Percentiles rank a stretch among this genome's conserved stretches.
phyloP scores from a whole-genome alignment of 2,888 invertebrate species.

The Auanema sp. region DNA sequence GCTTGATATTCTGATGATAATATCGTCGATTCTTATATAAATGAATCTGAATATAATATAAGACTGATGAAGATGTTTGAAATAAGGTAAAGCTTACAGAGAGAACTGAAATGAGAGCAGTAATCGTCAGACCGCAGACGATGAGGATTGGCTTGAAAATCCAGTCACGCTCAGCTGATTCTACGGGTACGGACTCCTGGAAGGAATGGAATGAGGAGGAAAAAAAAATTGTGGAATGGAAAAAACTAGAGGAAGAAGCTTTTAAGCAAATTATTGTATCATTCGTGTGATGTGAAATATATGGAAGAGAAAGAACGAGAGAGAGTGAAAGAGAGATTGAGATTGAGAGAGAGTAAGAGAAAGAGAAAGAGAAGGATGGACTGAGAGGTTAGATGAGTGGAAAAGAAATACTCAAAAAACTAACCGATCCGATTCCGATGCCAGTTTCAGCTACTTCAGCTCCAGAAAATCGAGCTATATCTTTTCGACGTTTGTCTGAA shows the following conservation, averaged over 20 bases:
- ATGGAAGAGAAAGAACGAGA: no score
- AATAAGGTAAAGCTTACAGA: constrained; percentile 18
- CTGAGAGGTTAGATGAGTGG: neutral
- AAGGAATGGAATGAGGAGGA: constrained; percentile 21
- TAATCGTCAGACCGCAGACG: constrained; percentile 57
- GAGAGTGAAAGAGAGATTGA: no score
- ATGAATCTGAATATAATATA: constrained; percentile 15
- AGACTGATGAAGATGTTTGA: neutral
- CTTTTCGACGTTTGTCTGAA: constrained; percentile 62
- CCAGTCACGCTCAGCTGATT: constrained; percentile 58
- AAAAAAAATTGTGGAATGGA: constrained; percentile 21
- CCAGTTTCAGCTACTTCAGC: constrained; percentile 62
- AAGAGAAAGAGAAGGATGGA: constrained; percentile 5
- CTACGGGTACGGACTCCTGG: constrained; percentile 59
- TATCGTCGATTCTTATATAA: constrained; percentile 28
- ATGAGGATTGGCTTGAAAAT: constrained; percentile 59
- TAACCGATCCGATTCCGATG: constrained; percentile 58
- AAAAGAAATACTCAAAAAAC: neutral
- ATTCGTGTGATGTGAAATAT: no score
- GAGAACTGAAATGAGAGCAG: constrained; percentile 38
- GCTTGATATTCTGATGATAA: constrained; percentile 40
- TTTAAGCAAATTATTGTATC: no score
- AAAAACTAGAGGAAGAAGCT: no score
- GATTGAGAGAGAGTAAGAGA: neutral
- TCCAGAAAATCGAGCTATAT: constrained; percentile 59